Base-by-base conservation (phyloP, 2,113 vertebrate genomes). In the Hassar affinis region DNA sequence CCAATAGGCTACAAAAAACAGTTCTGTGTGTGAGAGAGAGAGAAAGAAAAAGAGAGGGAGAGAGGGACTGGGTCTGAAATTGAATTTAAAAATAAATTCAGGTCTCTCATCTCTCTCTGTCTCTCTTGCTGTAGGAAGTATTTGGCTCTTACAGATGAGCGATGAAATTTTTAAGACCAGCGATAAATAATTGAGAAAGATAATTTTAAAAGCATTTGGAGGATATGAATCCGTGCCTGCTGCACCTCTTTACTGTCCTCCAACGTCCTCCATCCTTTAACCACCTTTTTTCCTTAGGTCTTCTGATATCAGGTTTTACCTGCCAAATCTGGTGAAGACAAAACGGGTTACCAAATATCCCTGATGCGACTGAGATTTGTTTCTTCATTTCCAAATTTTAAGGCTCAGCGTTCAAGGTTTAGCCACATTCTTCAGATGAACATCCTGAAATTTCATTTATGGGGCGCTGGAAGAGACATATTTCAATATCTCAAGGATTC, bases 151-250 rank as follows among this genome's bases (percentile, higher is more conserved):
- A 68, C 82, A 82, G 59, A 90, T 88, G 88, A 90, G 89, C 88
- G 90, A 91, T 90, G 89, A 91, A 90, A 93, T 88, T 93, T 91
- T 90, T 89, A 93, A 90, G 80, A 86, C 20, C 78, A 89, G 86
- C 85, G 59, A 87, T 94, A 91, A 94, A 93, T 93, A 91, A 93
- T 94, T 93, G 87, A 93, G 85, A 85, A 92, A 90, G 82, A 80
- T 90, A 89, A 91, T 91, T 93, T 91, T 93, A 89, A 92, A 91
- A 90, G 89, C 51, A 38, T 69, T 89, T 90, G 33, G 88, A 69
- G 89, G 91, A 87, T 88, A 90, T 91, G 90, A 93, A 92, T 92
- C 88, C 20, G 90, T 91, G 90, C 27, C 30, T 35, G 25, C 38
- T 33, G 42, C 78, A 79, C 35, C 15, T 80, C 45, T 51, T 59